Evolutionary conservation across 2,888 invertebrate species (phyloP), one percentile per base, ranked within the genome.

Genomic region (Thymelicus acteon): DNA sequence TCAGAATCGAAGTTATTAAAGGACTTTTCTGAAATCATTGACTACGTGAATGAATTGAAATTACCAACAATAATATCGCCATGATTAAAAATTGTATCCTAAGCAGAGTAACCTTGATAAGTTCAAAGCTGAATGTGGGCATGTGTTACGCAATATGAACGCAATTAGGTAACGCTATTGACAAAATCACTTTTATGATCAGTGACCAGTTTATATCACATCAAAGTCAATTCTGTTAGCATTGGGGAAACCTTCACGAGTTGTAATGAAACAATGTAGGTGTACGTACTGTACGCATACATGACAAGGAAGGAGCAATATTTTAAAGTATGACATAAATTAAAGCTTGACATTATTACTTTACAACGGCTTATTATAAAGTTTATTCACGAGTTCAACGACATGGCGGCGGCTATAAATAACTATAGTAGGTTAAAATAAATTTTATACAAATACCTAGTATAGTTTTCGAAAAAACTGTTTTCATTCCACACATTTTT

Each of bases 181-280:
- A 77, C 75, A 79, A 78, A 76, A 72, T 69, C 73, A 2, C 19
- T 19, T 19, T 19, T 19, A 19, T 2, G 19, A 19, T 2, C 19
- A 19, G 72, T 74, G 74, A 73, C 76, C 74, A 73, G 73, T 75
- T 44, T 40, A 60, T 72, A 75, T 68, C 71, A 49, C 67, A 82
- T 80, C 85, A 86, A 89, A 85, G 83, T 83, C 84, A 81, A 76
- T 82, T 84, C 80, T 80, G 78, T 88, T 84, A 85, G 79, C 80
- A 73, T 72, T 76, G 70, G 54, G 64, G 74, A 78, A 80, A 79
- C 82, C 83, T 83, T 83, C 81, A 73, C 74, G 77, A 15, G 0
- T 15, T n/a, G 15, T 49, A 47, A 39, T 48, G 48, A 58, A 48
- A 69, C 63, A 63, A 63, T 63, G 69, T 58, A 58, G 69, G 63